Evolutionary conservation across 2,113 vertebrate genomes (phyloP).

Genomic region (Rhabdornis inornatus): DNA sequence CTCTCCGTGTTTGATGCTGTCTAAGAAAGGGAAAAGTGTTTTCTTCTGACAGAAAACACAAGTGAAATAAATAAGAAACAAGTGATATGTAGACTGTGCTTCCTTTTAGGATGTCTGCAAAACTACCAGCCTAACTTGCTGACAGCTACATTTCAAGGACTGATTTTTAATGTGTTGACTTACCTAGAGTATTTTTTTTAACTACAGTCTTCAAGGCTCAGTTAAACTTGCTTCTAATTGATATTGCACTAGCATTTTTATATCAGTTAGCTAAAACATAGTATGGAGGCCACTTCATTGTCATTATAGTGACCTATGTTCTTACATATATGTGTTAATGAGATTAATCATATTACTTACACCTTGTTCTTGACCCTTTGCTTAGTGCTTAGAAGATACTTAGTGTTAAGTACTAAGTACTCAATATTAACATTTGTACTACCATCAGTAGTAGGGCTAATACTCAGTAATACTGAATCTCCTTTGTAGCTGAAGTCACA

Average conservation of each 20-base stretch:
- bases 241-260: neutral
- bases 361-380: neutral
- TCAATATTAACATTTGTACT: neutral
- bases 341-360: neutral
- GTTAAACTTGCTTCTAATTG: neutral
- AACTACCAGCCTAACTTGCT: slow-evolving; percentile 1
- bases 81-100: neutral
- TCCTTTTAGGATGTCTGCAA: neutral
- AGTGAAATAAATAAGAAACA: neutral
- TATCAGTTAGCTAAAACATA: neutral
- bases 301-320: neutral
- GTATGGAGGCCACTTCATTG: neutral
- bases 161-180: slow-evolving; percentile 7
- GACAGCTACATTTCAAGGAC: neutral
- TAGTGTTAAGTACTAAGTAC: neutral
- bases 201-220: neutral
- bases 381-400: neutral
- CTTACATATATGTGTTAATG: neutral
- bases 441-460: neutral
- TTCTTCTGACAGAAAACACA: neutral
- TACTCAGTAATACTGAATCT: neutral
- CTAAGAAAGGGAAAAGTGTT: neutral
- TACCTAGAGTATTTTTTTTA: slow-evolving; percentile 39
- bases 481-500: neutral
- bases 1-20: neutral